phyloP scores from a whole-genome alignment of 1,140 invertebrate species.

The Eufriesea mexicana region DNA sequence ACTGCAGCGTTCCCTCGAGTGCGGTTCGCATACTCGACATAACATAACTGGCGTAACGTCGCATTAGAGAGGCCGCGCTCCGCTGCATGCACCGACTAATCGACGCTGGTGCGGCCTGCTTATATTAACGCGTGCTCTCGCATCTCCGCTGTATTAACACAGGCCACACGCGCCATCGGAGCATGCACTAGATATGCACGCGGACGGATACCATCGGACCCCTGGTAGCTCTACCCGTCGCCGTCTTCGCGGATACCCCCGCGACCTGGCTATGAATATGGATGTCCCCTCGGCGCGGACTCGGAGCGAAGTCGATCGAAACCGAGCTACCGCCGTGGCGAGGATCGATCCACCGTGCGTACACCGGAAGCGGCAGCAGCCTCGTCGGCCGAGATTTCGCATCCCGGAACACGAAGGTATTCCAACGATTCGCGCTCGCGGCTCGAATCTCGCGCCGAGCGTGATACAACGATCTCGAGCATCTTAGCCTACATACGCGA shows the following conservation, averaged over 20 bases:
- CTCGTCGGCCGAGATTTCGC: too few species aligned
- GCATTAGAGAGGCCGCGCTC: slow-evolving; percentile 55
- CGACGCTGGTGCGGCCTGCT: slow-evolving; percentile 53
- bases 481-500: background rate
- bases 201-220: slow-evolving; percentile 19
- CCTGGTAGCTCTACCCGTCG: too few species aligned
- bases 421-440: background rate
- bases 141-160: slow-evolving; percentile 20
- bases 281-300: background rate
- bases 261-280: slow-evolving; percentile 29
- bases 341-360: too few species aligned
- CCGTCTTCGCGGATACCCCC: background rate
- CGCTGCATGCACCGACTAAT: slow-evolving; percentile 38
- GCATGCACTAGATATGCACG: slow-evolving; percentile 17
- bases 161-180: background rate
- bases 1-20: slow-evolving; percentile 54
- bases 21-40: slow-evolving; percentile 70
- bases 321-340: background rate
- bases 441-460: background rate
- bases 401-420: background rate
- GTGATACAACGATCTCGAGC: background rate
- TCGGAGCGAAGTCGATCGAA: background rate
- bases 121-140: slow-evolving; percentile 15
- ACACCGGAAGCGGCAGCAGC: too few species aligned
- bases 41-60: slow-evolving; percentile 67